Percentiles rank a stretch among this genome's conserved stretches.
phyloP scores from a whole-genome alignment of 2,797 vertebrate species.

The Argya squamiceps region DNA sequence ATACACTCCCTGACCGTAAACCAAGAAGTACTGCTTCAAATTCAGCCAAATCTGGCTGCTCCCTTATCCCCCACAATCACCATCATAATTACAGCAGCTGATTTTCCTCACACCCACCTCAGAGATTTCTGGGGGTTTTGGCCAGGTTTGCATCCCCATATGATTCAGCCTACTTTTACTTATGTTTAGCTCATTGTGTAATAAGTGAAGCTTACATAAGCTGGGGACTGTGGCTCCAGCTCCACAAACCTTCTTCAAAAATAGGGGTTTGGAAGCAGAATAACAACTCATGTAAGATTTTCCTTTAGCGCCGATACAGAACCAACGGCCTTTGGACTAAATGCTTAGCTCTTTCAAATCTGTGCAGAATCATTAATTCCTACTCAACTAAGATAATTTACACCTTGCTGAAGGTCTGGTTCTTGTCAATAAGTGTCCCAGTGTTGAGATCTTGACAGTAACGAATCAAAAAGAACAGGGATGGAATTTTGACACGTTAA shows the following conservation, averaged over 20 bases:
- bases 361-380: background rate
- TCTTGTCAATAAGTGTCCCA: background rate
- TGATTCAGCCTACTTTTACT: slow-evolving; percentile 68
- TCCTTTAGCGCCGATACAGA: background rate
- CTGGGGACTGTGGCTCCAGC: slow-evolving; percentile 28
- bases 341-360: background rate
- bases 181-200: slow-evolving; percentile 67
- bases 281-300: background rate
- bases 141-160: slow-evolving; percentile 64
- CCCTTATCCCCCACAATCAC: slow-evolving; percentile 36
- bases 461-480: background rate
- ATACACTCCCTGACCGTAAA: slow-evolving; percentile 20
- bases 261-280: slow-evolving; percentile 42
- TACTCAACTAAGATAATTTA: background rate
- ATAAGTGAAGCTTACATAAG: slow-evolving; percentile 64
- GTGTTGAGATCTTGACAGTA: background rate
- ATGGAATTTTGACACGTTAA: background rate
- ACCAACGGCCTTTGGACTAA: background rate
- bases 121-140: slow-evolving; percentile 60
- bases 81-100: slow-evolving; percentile 58
- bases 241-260: slow-evolving; percentile 52
- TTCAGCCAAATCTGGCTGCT: slow-evolving; percentile 34
- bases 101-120: slow-evolving; percentile 68
- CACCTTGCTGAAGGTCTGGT: background rate
- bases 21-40: background rate